Percentiles rank a stretch among this genome's conserved stretches.
These are phyloP conservation scores for zebrafish (Danio rerio) DNA, from an alignment of 2,113 vertebrate genomes.

Conservation along the genomic window GRCz12tu NC_133178.1:43453001-43453500, in stretches of 20 bases:
- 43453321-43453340: slow-evolving; percentile 16
- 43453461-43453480: slow-evolving; percentile 78
- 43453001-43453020: no score
- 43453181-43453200: background rate
- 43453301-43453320: slow-evolving; percentile 18
- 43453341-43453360: slow-evolving; percentile 40
- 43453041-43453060: background rate
- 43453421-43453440: slow-evolving; percentile 73
- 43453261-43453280: background rate
- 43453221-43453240: no score
- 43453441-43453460: slow-evolving; percentile 77
- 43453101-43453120: background rate
- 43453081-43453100: background rate
- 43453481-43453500: slow-evolving; percentile 78
- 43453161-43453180: background rate
- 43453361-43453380: slow-evolving; percentile 66
- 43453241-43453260: slow-evolving; percentile 29
- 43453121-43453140: background rate
- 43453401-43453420: slow-evolving; percentile 74
- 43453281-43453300: slow-evolving; percentile 10
- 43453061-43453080: background rate
- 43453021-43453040: background rate
- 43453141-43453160: background rate
- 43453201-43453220: background rate
- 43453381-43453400: slow-evolving; percentile 75